These are phyloP conservation scores for Kryptopterus vitreolus DNA, from an alignment of 2,797 vertebrate genomes.

Conservation along the genomic window DNA sequence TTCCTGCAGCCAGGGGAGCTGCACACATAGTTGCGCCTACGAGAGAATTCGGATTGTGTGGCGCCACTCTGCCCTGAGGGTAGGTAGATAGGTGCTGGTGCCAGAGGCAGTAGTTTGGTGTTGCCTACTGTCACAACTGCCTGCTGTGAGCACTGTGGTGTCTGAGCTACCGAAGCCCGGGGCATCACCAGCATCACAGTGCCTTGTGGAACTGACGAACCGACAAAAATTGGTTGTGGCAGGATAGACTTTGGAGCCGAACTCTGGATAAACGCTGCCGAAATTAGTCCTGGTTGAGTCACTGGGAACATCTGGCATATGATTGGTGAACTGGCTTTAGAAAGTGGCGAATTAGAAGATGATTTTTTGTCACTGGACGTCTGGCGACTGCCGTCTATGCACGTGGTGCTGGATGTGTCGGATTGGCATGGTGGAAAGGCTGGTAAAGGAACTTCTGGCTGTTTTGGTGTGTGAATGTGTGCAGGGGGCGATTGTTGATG, in stretches of 20 bases:
- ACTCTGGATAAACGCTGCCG: slow-evolving; percentile 84
- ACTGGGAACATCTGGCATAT: slow-evolving; percentile 95
- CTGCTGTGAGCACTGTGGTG: slow-evolving; percentile 76
- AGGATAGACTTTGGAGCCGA: slow-evolving; percentile 74
- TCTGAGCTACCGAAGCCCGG: slow-evolving; percentile 76
- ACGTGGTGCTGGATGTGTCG: slow-evolving; percentile 47
- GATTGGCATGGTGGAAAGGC: slow-evolving; percentile 47
- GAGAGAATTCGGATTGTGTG: slow-evolving; percentile 85
- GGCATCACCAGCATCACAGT: slow-evolving; percentile 94
- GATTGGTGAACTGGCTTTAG: slow-evolving; percentile 79
- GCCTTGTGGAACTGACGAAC: slow-evolving; percentile 84
- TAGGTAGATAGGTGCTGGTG: slow-evolving; percentile 89
- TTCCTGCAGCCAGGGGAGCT: slow-evolving; percentile 92
- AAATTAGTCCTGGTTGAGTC: slow-evolving; percentile 81
- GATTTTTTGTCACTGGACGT: slow-evolving; percentile 53
- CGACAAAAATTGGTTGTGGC: slow-evolving; percentile 84
- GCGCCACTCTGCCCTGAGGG: slow-evolving; percentile 78
- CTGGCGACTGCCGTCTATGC: slow-evolving; percentile 58
- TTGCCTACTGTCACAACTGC: slow-evolving; percentile 85
- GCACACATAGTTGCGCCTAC: slow-evolving; percentile 93
- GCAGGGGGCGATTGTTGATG: slow-evolving; percentile 61
- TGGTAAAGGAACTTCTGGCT: slow-evolving; percentile 50
- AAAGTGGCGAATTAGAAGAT: slow-evolving; percentile 68
- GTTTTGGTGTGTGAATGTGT: slow-evolving; percentile 50
- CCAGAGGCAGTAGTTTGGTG: slow-evolving; percentile 91